Base-by-base conservation (phyloP, 2,888 invertebrate genomes). In the Callosobruchus maculatus region DNA sequence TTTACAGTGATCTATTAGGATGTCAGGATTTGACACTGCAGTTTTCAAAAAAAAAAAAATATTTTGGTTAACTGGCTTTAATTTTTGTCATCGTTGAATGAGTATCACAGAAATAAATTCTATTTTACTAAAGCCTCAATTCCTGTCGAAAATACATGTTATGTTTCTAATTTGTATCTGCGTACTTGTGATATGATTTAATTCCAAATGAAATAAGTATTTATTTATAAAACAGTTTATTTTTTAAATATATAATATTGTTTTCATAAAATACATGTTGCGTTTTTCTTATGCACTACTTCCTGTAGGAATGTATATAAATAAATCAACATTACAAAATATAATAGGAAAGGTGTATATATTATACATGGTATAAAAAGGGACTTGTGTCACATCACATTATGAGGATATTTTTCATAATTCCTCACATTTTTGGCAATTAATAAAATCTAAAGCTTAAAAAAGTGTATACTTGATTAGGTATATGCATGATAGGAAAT, bases 331-430 rank as follows among this genome's bases (percentile, higher is more conserved):
- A 13, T 13, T 49, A 49, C 49, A 49, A 49, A 49, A 49, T 49
- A 49, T 49, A 49, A 49, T 49, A 49, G 49, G 49, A 49, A 49
- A 49, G 49, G 20, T 71, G 67, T 26, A 67, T 71, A 71, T 26
- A 71, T 21, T 67, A 71, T 49, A 49, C 26, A 67, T 67, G 66
- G 20, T 71, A 71, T 71, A 71, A 67, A 67, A 67, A 67, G 67
- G 67, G 21, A 67, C 71, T 21, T 71, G 26, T 67, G 20, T 67
- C n/a, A 71, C 18, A 49, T 67, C 67, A 20, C 67, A 26, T 20
- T 20, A 31, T 31, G n/a, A 67, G 71, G 67, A 49, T 49, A 67
- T 21, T 67, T 21, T n/a, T 67, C 66, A 71, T 31, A 71, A 67
- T 71, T n/a, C n/a, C n/a, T n/a, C n/a, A n/a, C n/a, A n/a, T n/a